Base-by-base conservation (phyloP, 2,113 vertebrate genomes). In the Copsychus sechellarum region DNA sequence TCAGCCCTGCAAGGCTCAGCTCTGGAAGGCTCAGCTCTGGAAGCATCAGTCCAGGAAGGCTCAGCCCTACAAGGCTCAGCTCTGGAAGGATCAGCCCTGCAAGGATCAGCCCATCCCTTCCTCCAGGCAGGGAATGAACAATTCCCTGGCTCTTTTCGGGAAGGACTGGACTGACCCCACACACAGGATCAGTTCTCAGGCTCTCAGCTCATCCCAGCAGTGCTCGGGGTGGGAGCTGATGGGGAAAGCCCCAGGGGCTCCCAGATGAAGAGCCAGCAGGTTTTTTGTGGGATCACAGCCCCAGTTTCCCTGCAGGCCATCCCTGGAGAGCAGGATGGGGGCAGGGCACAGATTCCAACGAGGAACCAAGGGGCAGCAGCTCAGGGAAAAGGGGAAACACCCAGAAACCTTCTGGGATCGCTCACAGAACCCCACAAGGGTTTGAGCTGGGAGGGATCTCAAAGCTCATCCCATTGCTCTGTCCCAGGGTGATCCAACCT, bases 241-340 rank as follows among this genome's bases (percentile, higher is more conserved):
- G 38, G n/a, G 60, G 12, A n/a, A 64, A 78, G 25, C 85, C 67
- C 31, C n/a, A 25, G 72, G 10, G 18, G 53, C 56, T 81, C 34
- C 23, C 23, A 40, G 69, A 12, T 61, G n/a, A 36, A 45, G 11
- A 70, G 9, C 47, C 14, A 13, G 10, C 76, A 53, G 31, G 47
- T 2, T 42, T 22, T 34, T 4, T 24, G 31, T 2, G 51, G 57
- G 43, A 43, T 45, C 24, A 22, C 11, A 0, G 24, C 34, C 53
- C 58, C 40, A 19, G 36, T 47, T 58, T 57, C 50, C 50, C 48
- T 21, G 14, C 3, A 69, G 60, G 34, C 21, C 57, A 45, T 11
- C 34, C 14, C 26, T 7, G 3, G 4, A 38, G 74, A 16, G 0
- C 0, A 5, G 47, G 51, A 18, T n/a, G 84, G 48, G 48, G 69